Base-by-base conservation (phyloP, 2,888 invertebrate genomes). In the Apoda limacodes region DNA sequence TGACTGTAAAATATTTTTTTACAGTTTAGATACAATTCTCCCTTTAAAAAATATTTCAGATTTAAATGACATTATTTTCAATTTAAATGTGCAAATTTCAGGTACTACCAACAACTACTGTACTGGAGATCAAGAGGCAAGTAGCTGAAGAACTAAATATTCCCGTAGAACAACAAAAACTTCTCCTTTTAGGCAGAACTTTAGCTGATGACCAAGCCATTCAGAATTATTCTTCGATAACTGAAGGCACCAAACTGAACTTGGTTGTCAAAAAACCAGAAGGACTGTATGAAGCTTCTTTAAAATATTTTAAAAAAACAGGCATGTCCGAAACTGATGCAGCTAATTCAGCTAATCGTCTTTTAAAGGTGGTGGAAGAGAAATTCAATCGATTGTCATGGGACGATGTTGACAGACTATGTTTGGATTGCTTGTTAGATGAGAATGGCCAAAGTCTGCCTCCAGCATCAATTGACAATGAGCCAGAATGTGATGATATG, bases 221-320 rank as follows among this genome's bases (percentile, higher is more conserved):
- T 25, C 80, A 83, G 22, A 85, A 85, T 24, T 92, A 92, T 59
- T 85, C 87, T 4, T 83, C 83, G 41, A 88, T 92, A 19, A 88
- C 87, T 60, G 89, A 91, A 38, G 91, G 90, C 2, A 84, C 87
- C 9, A 92, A 88, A 61, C 55, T 92, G 24, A 88, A 88, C 54
- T 67, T 92, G 35, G 78, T 90, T 13, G 83, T 89, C 3, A 88
- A 87, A 52, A 89, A 88, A 47, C 83, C 85, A 5, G 86, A 87
- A 30, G 69, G 83, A 0, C 61, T 92, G 0, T 80, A 82, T 37
- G 83, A 85, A 25, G 83, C 80, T 10, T 67, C 86, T 17, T 60
- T 75, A 2, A 83, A 83, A 52, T 81, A 85, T 45, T 81, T 88
- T 45, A 78, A 83, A 63, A 86, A 84, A 48, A 85, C 84, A 48